phyloP scores from a whole-genome alignment of 2,113 vertebrate genomes.

The Pimephales promelas region DNA sequence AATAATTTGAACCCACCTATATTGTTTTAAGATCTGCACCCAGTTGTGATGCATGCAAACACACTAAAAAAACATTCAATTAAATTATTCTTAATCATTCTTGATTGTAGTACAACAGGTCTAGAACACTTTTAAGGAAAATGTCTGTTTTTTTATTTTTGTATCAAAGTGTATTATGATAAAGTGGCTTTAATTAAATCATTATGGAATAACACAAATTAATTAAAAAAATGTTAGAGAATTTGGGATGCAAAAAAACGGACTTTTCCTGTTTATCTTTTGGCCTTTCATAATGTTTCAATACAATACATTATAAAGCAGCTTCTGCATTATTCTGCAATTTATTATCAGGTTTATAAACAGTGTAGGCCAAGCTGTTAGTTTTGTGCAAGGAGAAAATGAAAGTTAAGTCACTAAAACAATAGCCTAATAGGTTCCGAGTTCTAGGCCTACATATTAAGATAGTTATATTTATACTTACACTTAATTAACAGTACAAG shows the following conservation, averaged over 20 bases:
- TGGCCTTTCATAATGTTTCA: neutral
- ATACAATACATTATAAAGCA: neutral
- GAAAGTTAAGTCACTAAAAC: neutral
- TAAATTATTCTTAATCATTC: too few species aligned
- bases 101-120: neutral
- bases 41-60: neutral
- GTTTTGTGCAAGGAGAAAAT: neutral
- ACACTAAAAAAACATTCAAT: too few species aligned
- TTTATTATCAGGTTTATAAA: neutral
- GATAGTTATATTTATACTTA: constrained; percentile 69
- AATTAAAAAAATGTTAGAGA: too few species aligned
- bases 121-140: neutral
- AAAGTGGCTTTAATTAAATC: neutral
- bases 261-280: neutral
- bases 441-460: neutral
- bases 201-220: neutral
- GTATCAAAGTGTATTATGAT: neutral
- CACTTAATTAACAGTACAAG: constrained; percentile 62
- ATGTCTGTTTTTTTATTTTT: neutral
- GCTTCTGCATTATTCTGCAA: neutral
- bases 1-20: neutral
- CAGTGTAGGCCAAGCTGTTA: too few species aligned
- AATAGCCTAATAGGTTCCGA: neutral
- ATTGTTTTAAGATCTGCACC: neutral
- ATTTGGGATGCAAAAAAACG: neutral